Percentiles rank a stretch among this genome's conserved stretches.
phyloP scores from a whole-genome alignment of 1,140 invertebrate species.

The Hyles vespertilio region DNA sequence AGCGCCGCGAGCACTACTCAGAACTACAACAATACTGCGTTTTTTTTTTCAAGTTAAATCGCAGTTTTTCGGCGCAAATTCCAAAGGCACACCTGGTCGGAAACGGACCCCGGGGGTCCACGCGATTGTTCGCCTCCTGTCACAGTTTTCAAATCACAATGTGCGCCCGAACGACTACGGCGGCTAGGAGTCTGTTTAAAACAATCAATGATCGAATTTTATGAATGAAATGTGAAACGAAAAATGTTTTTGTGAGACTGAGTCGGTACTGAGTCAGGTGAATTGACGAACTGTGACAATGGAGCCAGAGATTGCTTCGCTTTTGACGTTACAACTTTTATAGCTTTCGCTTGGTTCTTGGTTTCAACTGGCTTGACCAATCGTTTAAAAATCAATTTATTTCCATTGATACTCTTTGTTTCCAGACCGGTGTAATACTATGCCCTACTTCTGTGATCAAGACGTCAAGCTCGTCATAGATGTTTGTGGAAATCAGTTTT shows the following conservation, averaged over 20 bases:
- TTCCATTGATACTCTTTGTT: too few species aligned
- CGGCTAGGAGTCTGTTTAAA: constrained; percentile 71
- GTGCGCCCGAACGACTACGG: constrained; percentile 41
- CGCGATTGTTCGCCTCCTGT: constrained; percentile 68
- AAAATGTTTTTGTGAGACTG: constrained; percentile 45
- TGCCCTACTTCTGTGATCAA: too few species aligned
- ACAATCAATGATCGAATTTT: constrained; percentile 70
- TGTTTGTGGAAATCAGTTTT: too few species aligned
- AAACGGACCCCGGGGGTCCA: constrained; percentile 69
- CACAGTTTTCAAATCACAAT: constrained; percentile 29
- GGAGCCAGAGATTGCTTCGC: too few species aligned
- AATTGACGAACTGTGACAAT: constrained; percentile 22
- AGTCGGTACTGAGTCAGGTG: constrained; percentile 42
- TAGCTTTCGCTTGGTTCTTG: too few species aligned
- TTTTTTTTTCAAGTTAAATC: constrained; percentile 63
- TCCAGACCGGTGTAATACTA: too few species aligned
- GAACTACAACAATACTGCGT: constrained; percentile 56
- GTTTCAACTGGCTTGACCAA: too few species aligned
- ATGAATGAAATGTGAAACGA: constrained; percentile 69
- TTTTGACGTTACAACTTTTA: too few species aligned
- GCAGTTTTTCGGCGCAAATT: constrained; percentile 68
- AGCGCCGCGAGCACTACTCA: constrained; percentile 50
- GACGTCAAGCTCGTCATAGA: too few species aligned
- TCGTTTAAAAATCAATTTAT: too few species aligned
- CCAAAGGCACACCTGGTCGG: constrained; percentile 73